phyloP scores from a whole-genome alignment of 2,888 invertebrate genomes.

The Leptopilina drosophilae region DNA sequence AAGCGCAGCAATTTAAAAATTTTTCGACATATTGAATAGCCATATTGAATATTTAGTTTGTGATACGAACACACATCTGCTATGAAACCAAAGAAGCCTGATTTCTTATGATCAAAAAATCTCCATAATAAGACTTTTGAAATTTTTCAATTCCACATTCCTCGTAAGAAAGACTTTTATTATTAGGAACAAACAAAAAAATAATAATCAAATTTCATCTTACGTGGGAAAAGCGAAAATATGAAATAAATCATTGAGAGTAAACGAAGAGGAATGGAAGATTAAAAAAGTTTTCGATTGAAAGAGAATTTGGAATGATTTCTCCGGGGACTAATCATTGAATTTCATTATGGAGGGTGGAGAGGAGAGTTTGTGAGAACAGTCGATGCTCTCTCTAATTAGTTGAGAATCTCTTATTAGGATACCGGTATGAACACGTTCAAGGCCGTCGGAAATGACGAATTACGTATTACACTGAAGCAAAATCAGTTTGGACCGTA shows the following conservation, averaged over 20 bases:
- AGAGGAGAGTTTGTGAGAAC: background rate
- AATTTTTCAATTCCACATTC: too few relatives aligned
- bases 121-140: too few relatives aligned
- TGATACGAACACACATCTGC: too few relatives aligned
- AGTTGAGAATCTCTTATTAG: constrained; percentile 7
- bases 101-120: too few relatives aligned
- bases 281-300: constrained; percentile 4
- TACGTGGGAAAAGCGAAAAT: too few relatives aligned
- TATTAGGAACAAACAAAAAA: too few relatives aligned
- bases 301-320: background rate
- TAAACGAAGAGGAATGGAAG: background rate
- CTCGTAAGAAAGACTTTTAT: too few relatives aligned
- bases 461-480: background rate
- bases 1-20: too few relatives aligned
- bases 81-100: too few relatives aligned
- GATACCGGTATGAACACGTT: background rate
- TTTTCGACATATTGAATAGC: too few relatives aligned
- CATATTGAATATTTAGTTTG: too few relatives aligned
- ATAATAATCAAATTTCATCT: too few relatives aligned
- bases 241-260: background rate
- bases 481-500: constrained; percentile 30
- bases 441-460: constrained; percentile 17
- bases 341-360: background rate
- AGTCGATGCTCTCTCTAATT: constrained; percentile 7
- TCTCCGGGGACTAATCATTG: constrained; percentile 3